phyloP scores from a whole-genome alignment of 2,113 vertebrate genomes.

The Thunnus maccoyii region DNA sequence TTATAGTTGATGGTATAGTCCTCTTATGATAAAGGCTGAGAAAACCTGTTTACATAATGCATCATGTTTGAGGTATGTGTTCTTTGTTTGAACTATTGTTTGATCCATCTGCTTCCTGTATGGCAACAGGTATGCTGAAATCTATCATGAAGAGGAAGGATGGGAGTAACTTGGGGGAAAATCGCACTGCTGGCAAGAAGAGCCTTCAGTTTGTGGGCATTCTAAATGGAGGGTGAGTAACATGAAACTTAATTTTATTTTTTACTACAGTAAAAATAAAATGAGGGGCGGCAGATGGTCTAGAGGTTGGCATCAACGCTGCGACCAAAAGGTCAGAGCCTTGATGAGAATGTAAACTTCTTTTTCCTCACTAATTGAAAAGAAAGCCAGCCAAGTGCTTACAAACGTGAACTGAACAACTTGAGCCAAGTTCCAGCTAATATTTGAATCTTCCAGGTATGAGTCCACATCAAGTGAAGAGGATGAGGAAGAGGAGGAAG shows the following conservation, averaged over 20 bases:
- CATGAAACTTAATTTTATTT: conserved; percentile 45
- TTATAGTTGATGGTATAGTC: neutral
- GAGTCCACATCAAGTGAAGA: conserved; percentile 95
- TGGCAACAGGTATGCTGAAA: conserved; percentile 88
- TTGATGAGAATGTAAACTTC: conserved; percentile 12
- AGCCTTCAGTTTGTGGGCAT: conserved; percentile 96
- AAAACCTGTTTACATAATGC: too few relatives aligned
- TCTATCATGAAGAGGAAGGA: conserved; percentile 98
- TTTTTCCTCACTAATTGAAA: neutral
- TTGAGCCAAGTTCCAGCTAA: neutral
- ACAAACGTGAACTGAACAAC: neutral
- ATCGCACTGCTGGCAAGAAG: conserved; percentile 88
- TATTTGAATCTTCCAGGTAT: conserved; percentile 83
- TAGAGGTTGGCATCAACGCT: conserved; percentile 15
- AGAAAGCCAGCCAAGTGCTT: neutral
- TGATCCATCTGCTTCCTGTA: conserved; percentile 23
- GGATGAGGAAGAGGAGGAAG: conserved; percentile 78
- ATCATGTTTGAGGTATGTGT: neutral
- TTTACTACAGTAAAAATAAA: conserved; percentile 47
- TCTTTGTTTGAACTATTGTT: conserved; percentile 25
- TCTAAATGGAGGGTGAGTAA: conserved; percentile 94
- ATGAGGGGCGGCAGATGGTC: neutral
- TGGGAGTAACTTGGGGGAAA: conserved; percentile 75
- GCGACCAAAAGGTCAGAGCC: conserved; percentile 6
- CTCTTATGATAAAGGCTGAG: neutral